Base-by-base conservation (phyloP, 2,113 vertebrate species). In the Garra rufa region DNA sequence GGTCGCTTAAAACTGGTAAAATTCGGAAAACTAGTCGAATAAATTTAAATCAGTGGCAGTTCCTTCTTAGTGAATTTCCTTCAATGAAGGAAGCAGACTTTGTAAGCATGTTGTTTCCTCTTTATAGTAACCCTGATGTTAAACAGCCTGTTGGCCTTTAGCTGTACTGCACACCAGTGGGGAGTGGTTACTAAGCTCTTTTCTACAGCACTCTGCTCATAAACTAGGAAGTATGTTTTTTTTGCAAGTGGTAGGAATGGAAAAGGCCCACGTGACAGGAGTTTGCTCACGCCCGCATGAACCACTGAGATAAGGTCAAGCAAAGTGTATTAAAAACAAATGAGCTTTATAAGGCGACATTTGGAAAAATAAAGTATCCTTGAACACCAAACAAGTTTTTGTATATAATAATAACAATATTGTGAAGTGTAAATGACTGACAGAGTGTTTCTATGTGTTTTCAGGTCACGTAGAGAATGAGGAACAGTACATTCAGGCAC, bases 401-500 rank as follows among this genome's bases (percentile, higher is more conserved):
- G 76, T 44, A 79, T 44, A 34, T n/a, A 61, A 57, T 55, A 57
- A 61, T 43, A 52, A 48, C 8, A 44, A 24, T 81, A 21, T 28
- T 34, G 15, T n/a, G 13, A 14, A 43, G 30, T 7, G 2, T 79
- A 34, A 55, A 30, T 81, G 30, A 28, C 21, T 55, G 52, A 73
- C 11, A 55, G 34, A 57, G 28, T 76, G 19, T 79, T 4, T 83
- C 0, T 79, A 21, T 88, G 5, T 91, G 89, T 89, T 26, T 11
- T 88, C 91, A 99, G 98, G 92, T 11, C 98, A 99, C 0, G 97
- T 98, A 90, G 97, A 99, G 76, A 96, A 96, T 9, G 96, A 99
- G 92, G 98, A 99, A 88, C 97, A 97, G 91, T 99, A 97, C 78
- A 92, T 96, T 2, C 96, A 96, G 92, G 92, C 97, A 3, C 85